Evolutionary conservation across 2,888 invertebrate species (phyloP).

Genomic region (Bhutanitis thaidina): DNA sequence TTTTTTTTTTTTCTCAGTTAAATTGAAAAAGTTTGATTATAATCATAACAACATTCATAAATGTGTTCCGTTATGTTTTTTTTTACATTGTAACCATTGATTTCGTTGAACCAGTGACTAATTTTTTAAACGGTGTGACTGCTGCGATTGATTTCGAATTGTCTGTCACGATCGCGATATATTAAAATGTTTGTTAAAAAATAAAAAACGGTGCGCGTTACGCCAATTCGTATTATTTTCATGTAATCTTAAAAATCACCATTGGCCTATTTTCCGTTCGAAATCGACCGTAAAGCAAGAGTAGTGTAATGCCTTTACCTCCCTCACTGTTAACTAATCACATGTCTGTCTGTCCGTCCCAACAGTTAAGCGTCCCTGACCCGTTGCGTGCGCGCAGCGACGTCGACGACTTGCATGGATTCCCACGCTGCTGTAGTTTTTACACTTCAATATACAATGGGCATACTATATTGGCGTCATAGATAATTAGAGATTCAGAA

Average conservation of each 20-base stretch:
- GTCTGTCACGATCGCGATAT: too few species aligned
- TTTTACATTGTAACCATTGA: not conserved
- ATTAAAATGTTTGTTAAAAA: too few species aligned
- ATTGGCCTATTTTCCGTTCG: not conserved
- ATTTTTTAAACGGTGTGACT: too few species aligned
- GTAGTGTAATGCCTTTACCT: not conserved
- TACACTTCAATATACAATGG: not conserved
- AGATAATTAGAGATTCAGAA: not conserved
- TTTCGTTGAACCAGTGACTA: too few species aligned
- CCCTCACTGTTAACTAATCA: not conserved
- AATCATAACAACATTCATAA: not conserved
- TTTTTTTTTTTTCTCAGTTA: too few species aligned
- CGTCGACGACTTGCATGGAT: constrained; percentile 37
- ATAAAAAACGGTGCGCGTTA: too few species aligned
- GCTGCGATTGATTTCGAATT: too few species aligned
- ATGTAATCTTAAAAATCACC: too few species aligned
- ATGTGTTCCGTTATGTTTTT: not conserved
- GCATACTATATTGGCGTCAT: not conserved
- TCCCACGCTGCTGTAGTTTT: constrained; percentile 26
- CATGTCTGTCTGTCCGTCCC: constrained; percentile 2
- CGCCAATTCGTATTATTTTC: too few species aligned
- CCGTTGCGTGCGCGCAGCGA: constrained; percentile 6
- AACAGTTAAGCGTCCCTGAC: constrained; percentile 2
- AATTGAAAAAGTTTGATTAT: not conserved
- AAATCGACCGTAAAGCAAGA: not conserved